These are phyloP conservation scores for Lepilemur ruficaudatus DNA, from an alignment of 2,797 vertebrate species.

Conservation along the genomic window DNA sequence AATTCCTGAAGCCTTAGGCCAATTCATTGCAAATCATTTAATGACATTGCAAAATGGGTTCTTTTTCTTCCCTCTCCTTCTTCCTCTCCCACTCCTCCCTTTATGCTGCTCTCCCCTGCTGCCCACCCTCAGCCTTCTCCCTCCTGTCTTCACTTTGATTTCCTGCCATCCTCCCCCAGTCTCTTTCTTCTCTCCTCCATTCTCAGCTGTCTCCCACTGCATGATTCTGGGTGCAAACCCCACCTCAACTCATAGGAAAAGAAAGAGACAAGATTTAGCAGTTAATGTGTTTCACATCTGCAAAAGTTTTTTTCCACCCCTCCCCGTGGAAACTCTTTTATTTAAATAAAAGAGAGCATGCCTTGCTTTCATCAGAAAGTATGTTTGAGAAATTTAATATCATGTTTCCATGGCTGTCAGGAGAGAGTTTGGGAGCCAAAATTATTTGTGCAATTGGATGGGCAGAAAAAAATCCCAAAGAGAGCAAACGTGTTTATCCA, in stretches of 20 bases:
- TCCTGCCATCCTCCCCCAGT: neutral
- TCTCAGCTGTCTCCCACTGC: neutral
- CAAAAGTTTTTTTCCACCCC: conserved; percentile 16
- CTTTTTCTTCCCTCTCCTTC: conserved; percentile 66
- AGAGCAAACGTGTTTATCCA: conserved; percentile 77
- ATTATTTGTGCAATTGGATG: conserved; percentile 82
- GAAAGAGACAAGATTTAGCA: conserved; percentile 38
- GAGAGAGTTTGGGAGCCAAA: conserved; percentile 83
- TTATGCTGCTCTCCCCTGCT: conserved; percentile 46
- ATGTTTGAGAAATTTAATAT: conserved; percentile 84
- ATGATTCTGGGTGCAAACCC: conserved; percentile 61
- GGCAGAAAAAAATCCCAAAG: conserved; percentile 74
- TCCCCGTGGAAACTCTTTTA: conserved; percentile 82
- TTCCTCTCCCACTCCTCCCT: conserved; percentile 6
- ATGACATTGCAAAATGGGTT: conserved; percentile 83
- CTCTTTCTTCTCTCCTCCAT: neutral
- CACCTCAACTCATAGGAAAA: neutral
- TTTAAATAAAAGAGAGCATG: conserved; percentile 78
- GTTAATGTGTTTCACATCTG: conserved; percentile 71
- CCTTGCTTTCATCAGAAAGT: conserved; percentile 84
- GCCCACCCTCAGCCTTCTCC: conserved; percentile 42
- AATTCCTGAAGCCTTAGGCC: conserved; percentile 84
- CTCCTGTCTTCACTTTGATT: conserved; percentile 5
- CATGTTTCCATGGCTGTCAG: conserved; percentile 85
- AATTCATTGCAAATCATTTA: conserved; percentile 83